Evolutionary conservation across 2,888 invertebrate species (phyloP), one percentile per base, ranked within the genome.

Genomic region (Phragmatobia fuliginosa): DNA sequence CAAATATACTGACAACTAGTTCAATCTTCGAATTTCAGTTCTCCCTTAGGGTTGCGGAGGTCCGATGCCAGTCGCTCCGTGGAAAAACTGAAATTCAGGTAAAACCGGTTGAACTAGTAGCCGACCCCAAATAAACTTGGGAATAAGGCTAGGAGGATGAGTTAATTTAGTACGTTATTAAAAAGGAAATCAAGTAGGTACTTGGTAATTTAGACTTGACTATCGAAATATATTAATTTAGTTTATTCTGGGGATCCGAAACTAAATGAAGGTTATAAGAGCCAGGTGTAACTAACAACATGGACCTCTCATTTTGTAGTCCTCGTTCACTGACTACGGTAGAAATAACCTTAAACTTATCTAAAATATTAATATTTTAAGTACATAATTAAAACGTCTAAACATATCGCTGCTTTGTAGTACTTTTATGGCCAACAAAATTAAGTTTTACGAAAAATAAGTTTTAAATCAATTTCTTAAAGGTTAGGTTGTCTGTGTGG

Each of bases 201-300:
- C 16, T 6, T 32, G n/a, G 6, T 62, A 38, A 69, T 66, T 65
- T 41, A 41, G 45, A 66, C 56, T 56, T 31, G 32, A 5, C 31
- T 25, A 36, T 58, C 36, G 10, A 25, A 67, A 56, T 56, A 38
- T 49, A 36, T 62, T 56, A 36, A 52, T 67, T 62, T 25, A 62
- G 38, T 65, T 66, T 69, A 68, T 49, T 68, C 25, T 36, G 60
- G 64, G 59, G 60, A 25, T n/a, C 60, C 14, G 11, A 8, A 36
- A 60, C n/a, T 60, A 60, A n/a, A 60, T 25, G n/a, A 36, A 16
- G 59, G 58, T 66, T n/a, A 32, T n/a, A 31, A n/a, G 66, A 69
- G 45, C 61, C 67, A 70, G 56, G 62, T 70, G 70, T 11, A 18
- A 66, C 59, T 62, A 70, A 70, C 58, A 63, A 62, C 28, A 5